Conservation (phyloP, 2,888 invertebrate genomes). For the Meandrusa payeni region DNA sequence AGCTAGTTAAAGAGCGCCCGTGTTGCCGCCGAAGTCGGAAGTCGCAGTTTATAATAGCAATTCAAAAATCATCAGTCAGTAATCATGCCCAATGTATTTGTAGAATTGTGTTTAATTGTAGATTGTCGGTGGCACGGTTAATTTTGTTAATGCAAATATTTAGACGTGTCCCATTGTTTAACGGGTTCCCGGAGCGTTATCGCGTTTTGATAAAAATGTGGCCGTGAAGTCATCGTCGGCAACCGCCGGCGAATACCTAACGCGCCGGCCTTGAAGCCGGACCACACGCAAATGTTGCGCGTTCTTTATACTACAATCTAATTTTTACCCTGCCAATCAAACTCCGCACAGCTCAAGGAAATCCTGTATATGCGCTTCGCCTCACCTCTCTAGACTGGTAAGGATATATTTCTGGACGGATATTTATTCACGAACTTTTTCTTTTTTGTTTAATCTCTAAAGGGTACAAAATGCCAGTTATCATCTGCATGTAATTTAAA, state of each 20-base stretch:
- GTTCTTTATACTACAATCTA: conserved; percentile 23
- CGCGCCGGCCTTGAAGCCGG: conserved; percentile 43
- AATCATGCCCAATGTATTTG: too few relatives aligned
- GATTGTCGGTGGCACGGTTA: too few relatives aligned
- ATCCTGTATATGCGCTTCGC: conserved; percentile 16
- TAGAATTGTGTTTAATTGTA: too few relatives aligned
- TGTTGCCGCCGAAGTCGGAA: too few relatives aligned
- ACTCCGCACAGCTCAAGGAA: conserved; percentile 23
- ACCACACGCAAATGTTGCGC: conserved; percentile 34
- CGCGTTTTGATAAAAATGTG: conserved; percentile 40
- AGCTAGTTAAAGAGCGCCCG: too few relatives aligned
- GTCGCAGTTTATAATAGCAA: too few relatives aligned
- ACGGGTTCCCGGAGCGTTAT: conserved; percentile 25
- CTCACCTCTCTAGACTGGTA: conserved; percentile 6
- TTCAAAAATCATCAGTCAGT: too few relatives aligned
- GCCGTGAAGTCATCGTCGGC: conserved; percentile 41
- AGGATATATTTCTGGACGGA: conserved; percentile 6
- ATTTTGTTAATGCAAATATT: neutral
- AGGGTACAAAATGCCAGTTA: too few relatives aligned
- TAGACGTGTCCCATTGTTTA: conserved; percentile 30
- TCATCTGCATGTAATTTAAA: too few relatives aligned
- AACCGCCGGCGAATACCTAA: conserved; percentile 38
- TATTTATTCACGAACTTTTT: neutral
- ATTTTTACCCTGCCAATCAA: conserved; percentile 27
- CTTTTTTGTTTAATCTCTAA: conserved; percentile 5